Evolutionary conservation across 2,113 vertebrate species (phyloP).

Genomic region (Corythoichthys intestinalis): DNA sequence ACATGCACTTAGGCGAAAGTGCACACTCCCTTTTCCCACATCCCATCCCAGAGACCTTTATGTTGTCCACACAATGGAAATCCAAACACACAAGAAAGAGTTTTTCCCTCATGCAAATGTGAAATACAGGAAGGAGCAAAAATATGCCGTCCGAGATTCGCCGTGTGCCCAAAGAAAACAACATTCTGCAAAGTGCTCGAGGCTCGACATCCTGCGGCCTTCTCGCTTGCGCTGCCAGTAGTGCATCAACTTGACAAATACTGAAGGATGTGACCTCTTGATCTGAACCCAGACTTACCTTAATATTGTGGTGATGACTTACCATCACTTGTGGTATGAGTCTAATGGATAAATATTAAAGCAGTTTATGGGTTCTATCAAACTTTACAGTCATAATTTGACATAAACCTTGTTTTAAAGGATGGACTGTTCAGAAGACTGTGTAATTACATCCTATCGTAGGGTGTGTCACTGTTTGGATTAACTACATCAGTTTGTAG

Average conservation of each 20-base stretch:
- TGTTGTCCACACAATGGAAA: slow-evolving; percentile 77
- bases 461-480: slow-evolving; percentile 74
- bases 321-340: slow-evolving; percentile 20
- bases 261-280: slow-evolving; percentile 65
- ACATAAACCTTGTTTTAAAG: slow-evolving; percentile 31
- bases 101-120: slow-evolving; percentile 72
- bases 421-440: slow-evolving; percentile 55
- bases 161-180: slow-evolving; percentile 68
- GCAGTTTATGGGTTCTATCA: background rate
- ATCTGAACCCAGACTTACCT: slow-evolving; percentile 59
- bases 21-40: slow-evolving; percentile 71
- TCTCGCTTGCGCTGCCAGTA: slow-evolving; percentile 68
- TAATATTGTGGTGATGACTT: slow-evolving; percentile 2
- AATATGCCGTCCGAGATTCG: slow-evolving; percentile 66
- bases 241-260: slow-evolving; percentile 70
- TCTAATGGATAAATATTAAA: slow-evolving; percentile 20
- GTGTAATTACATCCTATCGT: slow-evolving; percentile 74
- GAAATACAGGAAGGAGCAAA: slow-evolving; percentile 73
- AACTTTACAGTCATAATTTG: slow-evolving; percentile 24
- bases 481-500: slow-evolving; percentile 70
- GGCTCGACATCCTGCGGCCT: slow-evolving; percentile 49
- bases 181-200: slow-evolving; percentile 56
- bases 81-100: slow-evolving; percentile 75
- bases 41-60: slow-evolving; percentile 69
- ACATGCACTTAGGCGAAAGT: slow-evolving; percentile 70